Conservation (phyloP, 1,140 invertebrate genomes). For the Chymomyza costata region DNA sequence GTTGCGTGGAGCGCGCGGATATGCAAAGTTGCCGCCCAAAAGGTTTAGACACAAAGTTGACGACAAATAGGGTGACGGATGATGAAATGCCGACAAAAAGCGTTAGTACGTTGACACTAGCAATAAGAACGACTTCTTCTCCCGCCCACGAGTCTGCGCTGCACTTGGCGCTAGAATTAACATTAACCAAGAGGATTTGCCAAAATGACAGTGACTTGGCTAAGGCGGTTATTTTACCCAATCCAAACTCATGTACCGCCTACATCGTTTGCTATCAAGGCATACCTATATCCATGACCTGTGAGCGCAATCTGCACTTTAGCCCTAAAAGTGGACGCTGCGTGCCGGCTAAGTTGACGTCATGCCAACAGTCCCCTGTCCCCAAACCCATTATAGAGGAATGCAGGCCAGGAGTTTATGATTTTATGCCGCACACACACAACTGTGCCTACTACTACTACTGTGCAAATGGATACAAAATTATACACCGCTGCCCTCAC, state of each 20-base stretch:
- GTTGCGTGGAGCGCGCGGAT: constrained; percentile 20
- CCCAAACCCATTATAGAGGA: constrained; percentile 7
- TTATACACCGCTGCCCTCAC: constrained; percentile 37
- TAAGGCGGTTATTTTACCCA: constrained; percentile 6
- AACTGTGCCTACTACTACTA: constrained; percentile 52
- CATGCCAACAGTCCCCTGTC: constrained; percentile 23
- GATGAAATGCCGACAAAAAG: no score
- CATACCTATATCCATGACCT: constrained; percentile 33
- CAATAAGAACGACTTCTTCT: no score
- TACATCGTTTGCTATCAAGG: constrained; percentile 47
- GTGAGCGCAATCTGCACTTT: constrained; percentile 13
- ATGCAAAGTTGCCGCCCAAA: constrained; percentile 14
- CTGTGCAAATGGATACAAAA: constrained; percentile 43
- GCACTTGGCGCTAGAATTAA: no score
- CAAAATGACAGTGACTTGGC: no score
- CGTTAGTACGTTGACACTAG: no score
- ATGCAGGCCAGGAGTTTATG: constrained; percentile 40
- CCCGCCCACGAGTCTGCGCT: no score
- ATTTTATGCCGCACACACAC: constrained; percentile 40
- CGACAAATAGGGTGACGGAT: no score
- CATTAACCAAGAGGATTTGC: no score
- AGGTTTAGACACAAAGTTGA: not conserved
- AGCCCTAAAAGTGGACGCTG: constrained; percentile 9
- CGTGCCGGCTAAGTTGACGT: constrained; percentile 23
- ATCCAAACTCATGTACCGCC: constrained; percentile 20